Conservation (phyloP, 2,888 invertebrate species). For the Spodoptera littoralis region DNA sequence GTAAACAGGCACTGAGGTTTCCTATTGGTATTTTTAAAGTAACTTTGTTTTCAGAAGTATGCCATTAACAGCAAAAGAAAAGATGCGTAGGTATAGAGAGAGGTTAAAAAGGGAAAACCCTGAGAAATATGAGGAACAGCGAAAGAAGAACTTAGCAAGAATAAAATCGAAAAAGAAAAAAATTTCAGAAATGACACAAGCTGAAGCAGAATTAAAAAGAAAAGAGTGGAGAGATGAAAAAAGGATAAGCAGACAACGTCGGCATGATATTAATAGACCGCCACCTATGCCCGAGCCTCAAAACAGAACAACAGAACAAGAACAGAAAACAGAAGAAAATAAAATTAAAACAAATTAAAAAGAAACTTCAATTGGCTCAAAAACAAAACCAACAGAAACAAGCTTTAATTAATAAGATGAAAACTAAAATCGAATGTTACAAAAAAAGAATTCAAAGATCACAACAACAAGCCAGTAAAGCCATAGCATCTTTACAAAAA, state of each 20-base stretch:
- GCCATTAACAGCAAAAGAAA: conserved; percentile 10
- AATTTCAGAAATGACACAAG: not conserved
- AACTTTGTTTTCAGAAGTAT: too few species aligned
- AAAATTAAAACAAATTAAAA: not conserved
- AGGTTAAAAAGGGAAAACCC: conserved; percentile 12
- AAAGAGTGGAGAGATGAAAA: conserved; percentile 6
- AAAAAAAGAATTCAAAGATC: not conserved
- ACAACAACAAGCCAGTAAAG: too few species aligned
- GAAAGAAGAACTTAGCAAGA: not conserved
- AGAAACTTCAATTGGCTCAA: conserved; percentile 1
- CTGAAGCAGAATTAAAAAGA: conserved; percentile 3
- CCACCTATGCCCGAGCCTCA: not conserved
- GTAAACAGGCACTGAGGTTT: too few species aligned
- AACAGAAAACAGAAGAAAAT: conserved; percentile 1
- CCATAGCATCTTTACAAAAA: too few species aligned
- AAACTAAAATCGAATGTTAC: conserved; percentile 6
- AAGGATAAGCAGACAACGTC: conserved; percentile 1
- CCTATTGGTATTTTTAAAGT: too few species aligned
- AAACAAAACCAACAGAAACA: conserved; percentile 4
- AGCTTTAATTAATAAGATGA: conserved; percentile 9
- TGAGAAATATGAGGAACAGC: conserved; percentile 9
- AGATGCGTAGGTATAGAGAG: conserved; percentile 19
- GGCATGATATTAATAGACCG: not conserved
- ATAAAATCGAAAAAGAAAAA: not conserved
- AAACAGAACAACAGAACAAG: not conserved